These are phyloP conservation scores for Callosobruchus maculatus DNA, from an alignment of 2,888 invertebrate species.

Conservation along the genomic window DNA sequence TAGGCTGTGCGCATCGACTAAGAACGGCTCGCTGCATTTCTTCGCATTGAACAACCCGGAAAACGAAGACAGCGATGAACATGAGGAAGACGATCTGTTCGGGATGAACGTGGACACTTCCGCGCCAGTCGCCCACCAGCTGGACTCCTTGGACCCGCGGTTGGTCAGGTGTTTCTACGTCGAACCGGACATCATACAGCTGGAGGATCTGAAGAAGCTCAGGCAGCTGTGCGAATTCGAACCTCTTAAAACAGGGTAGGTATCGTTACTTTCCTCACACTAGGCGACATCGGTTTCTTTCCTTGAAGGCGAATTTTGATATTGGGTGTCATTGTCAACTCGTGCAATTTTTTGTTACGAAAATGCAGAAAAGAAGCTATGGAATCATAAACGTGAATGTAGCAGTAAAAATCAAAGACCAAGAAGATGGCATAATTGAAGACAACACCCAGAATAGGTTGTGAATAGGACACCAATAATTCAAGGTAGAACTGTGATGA, in stretches of 20 bases:
- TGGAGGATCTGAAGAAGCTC: constrained; percentile 54
- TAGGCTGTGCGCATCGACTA: constrained; percentile 79
- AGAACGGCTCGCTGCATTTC: constrained; percentile 77
- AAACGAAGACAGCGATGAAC: constrained; percentile 67
- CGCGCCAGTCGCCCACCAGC: constrained; percentile 16
- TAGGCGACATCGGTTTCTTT: too few relatives aligned
- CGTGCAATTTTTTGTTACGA: too few relatives aligned
- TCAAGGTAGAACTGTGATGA: too few relatives aligned
- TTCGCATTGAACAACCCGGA: constrained; percentile 72
- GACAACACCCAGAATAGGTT: too few relatives aligned
- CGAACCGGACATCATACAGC: constrained; percentile 34
- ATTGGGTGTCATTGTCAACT: too few relatives aligned
- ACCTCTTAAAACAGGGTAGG: constrained; percentile 49
- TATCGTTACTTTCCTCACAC: too few relatives aligned
- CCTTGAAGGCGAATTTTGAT: too few relatives aligned
- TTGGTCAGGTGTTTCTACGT: constrained; percentile 40
- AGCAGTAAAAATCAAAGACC: too few relatives aligned
- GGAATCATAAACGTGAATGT: too few relatives aligned
- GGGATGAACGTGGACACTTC: constrained; percentile 23
- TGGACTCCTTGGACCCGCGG: constrained; percentile 34
- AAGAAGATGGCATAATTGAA: too few relatives aligned
- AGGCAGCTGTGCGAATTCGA: constrained; percentile 76
- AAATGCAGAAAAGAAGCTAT: too few relatives aligned
- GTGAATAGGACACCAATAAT: too few relatives aligned
- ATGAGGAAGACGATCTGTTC: constrained; percentile 64